Evolutionary conservation across 2,113 vertebrate genomes (phyloP).

Genomic region (Fregata magnificens): DNA sequence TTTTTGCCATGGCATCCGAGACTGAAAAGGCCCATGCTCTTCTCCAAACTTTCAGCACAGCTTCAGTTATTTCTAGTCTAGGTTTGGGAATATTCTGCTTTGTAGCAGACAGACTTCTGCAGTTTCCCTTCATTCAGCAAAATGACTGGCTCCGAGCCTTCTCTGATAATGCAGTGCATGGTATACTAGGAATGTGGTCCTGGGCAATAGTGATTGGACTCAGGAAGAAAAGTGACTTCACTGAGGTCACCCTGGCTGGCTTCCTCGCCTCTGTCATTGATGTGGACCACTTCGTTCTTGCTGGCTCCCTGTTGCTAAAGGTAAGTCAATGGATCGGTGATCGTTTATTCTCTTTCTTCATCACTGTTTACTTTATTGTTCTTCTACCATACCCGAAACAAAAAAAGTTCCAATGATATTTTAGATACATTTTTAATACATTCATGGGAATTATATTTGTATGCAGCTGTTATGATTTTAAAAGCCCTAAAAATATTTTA

Average conservation of each 20-base stretch:
- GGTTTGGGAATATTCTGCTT: conserved; percentile 89
- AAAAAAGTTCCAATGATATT: not conserved
- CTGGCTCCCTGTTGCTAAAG: conserved; percentile 90
- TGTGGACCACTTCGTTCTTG: conserved; percentile 90
- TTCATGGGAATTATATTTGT: not conserved
- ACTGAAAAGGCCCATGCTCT: conserved; percentile 88
- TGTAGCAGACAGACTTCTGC: conserved; percentile 82
- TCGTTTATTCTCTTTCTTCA: not conserved
- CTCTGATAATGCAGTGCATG: conserved; percentile 88
- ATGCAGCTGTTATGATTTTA: not conserved
- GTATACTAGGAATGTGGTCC: conserved; percentile 90
- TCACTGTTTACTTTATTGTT: not conserved
- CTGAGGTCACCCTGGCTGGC: conserved; percentile 89
- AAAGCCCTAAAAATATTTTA: not conserved
- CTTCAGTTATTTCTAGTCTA: conserved; percentile 85
- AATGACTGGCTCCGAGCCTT: conserved; percentile 87
- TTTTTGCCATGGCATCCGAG: conserved; percentile 85
- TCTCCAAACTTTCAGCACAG: conserved; percentile 88
- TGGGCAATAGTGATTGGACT: conserved; percentile 92
- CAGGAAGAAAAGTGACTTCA: conserved; percentile 89
- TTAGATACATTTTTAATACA: not conserved
- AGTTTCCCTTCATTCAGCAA: conserved; percentile 83
- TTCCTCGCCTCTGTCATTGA: conserved; percentile 91
- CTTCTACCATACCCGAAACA: not conserved
- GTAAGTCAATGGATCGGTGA: conserved; percentile 63